phyloP scores from a whole-genome alignment of 2,113 vertebrate genomes.

The Philantomba maxwellii region DNA sequence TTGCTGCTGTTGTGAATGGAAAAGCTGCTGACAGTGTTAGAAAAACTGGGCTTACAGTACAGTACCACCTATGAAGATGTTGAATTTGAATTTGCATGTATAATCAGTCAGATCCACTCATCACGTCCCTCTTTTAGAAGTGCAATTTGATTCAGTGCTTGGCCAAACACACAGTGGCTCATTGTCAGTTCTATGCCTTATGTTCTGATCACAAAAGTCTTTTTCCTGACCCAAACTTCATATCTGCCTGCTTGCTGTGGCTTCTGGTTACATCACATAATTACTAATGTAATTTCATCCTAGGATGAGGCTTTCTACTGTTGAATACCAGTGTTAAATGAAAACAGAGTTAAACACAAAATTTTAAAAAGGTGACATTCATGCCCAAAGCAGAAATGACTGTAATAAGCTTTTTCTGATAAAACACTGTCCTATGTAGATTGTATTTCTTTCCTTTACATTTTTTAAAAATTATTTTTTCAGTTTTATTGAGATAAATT shows the following conservation, averaged over 20 bases:
- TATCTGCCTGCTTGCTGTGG: background rate
- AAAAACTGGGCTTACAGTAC: slow-evolving; percentile 47
- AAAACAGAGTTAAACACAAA: slow-evolving; percentile 14
- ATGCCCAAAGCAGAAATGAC: background rate
- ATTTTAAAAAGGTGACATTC: background rate
- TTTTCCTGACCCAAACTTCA: background rate
- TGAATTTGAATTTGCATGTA: slow-evolving; percentile 58
- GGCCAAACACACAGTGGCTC: slow-evolving; percentile 37
- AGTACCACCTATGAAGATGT: slow-evolving; percentile 29
- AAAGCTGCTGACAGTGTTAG: slow-evolving; percentile 69
- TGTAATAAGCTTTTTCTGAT: background rate
- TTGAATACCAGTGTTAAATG: background rate
- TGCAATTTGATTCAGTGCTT: slow-evolving; percentile 26
- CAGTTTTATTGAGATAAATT: background rate
- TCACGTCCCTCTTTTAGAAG: background rate
- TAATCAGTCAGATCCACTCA: slow-evolving; percentile 41
- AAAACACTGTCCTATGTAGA: background rate
- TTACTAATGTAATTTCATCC: background rate
- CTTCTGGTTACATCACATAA: background rate
- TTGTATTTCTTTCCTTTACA: background rate
- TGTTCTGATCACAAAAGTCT: slow-evolving; percentile 10
- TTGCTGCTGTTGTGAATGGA: slow-evolving; percentile 53
- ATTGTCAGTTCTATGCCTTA: background rate
- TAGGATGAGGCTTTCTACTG: background rate
- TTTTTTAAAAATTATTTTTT: background rate